Base-by-base conservation (phyloP, 2,113 vertebrate species). In the Chrysochloris asiatica region DNA sequence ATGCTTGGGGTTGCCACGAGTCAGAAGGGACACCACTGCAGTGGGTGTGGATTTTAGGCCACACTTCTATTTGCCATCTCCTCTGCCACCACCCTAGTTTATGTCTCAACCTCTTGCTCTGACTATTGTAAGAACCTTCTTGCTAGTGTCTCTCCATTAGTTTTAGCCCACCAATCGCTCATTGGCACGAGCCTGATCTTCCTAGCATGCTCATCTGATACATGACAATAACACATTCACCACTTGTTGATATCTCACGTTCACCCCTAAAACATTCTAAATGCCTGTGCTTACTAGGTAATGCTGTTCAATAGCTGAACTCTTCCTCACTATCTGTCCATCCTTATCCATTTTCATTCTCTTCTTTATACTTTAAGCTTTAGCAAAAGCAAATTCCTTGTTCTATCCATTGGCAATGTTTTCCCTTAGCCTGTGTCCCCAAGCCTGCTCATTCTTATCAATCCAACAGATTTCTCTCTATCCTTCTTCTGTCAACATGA, bases 251-350 rank as follows among this genome's bases (percentile, higher is more conserved):
- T 83, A 47, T 61, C 38, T 75, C 84, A 14, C 14, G 14, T 83
- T 76, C 24, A 91, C 21, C 41, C 67, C 12, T 83, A 78, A 75
- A 33, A 85, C 82, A 90, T 14, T 50, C 16, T 71, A 89, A 69
- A 61, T 90, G 38, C 45, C 48, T 92, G 87, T 77, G 41, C 50
- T 93, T 89, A 90, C 86, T 82, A 71, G 41, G 36, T 75, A 88
- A 93, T 82, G 24, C 38, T 52, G 50, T 65, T 85, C 67, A 50
- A 36, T 92, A 92, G 52, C 47, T 79, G 45, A 71, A 47, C 69
- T 73, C 75, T 54, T 22, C 47, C 72, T 88, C 61, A 28, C 36
- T 91, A 50, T 83, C 45, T 81, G 50, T 79, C 19, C 9, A 82
- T 67, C 36, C 30, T 92, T n/a, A 79, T 65, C 56, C 50, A 90